phyloP scores from a whole-genome alignment of 2,113 vertebrate species.

The Physeter macrocephalus region DNA sequence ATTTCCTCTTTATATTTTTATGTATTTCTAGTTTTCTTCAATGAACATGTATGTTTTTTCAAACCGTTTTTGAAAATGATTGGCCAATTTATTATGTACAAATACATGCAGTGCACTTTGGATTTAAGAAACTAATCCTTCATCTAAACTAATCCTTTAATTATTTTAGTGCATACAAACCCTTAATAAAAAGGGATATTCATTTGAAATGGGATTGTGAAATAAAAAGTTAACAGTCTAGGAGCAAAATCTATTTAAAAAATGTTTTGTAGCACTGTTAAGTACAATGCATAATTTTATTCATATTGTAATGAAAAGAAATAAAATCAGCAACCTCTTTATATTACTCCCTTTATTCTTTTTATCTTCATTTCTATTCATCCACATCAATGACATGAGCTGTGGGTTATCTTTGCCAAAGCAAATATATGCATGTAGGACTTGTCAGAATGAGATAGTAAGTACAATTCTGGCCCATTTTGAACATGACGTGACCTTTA shows the following conservation, averaged over 20 bases:
- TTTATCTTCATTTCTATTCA: background rate
- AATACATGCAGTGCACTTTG: background rate
- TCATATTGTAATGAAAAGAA: background rate
- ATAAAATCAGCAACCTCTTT: background rate
- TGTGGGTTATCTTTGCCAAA: background rate
- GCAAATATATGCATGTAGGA: background rate
- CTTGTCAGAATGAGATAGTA: background rate
- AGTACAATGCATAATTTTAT: background rate
- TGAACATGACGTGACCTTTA: slow-evolving; percentile 1
- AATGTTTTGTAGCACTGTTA: background rate
- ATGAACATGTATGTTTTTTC: background rate
- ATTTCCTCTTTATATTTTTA: background rate
- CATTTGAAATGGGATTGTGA: slow-evolving; percentile 20
- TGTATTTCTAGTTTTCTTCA: background rate
- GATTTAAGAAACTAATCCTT: background rate
- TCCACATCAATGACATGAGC: background rate
- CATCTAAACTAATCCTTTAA: slow-evolving; percentile 25
- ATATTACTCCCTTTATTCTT: background rate
- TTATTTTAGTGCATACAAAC: background rate
- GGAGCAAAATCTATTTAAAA: background rate
- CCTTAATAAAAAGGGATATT: background rate
- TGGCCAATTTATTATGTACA: background rate
- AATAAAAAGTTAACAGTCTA: background rate
- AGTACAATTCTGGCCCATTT: background rate
- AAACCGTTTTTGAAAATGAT: too few relatives aligned